Base-by-base conservation (phyloP, 2,888 invertebrate species). In the Sarcophaga carnaria region DNA sequence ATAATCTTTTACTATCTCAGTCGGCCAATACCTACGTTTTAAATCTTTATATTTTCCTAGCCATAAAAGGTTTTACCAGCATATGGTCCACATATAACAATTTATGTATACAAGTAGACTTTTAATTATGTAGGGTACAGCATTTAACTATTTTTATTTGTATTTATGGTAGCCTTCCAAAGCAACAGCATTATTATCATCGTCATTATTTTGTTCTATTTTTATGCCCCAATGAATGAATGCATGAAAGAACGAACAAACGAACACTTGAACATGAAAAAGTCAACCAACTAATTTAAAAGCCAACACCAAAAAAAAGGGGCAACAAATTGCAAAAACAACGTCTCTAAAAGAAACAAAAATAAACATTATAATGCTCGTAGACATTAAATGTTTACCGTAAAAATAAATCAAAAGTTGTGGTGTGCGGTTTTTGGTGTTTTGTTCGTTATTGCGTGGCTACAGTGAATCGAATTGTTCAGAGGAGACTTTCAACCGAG, bases 211-310 rank as follows among this genome's bases (percentile, higher is more conserved):
- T 59, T 25, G 49, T n/a, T 37, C 14, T 10, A 47, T 54, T 14
- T 54, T 54, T 54, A 17, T 14, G 54, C 54, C 4, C 54, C 54
- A 14, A 54, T 54, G 54, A 2, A 54, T 54, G 14, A 12, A 54
- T 60, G 8, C 25, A 10, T 49, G 27, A 22, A 27, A 47, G 49
- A 54, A 17, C 20, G 8, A 60, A 10, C 27, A 20, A 25, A 27
- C 47, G 54, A 49, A 79, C 37, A 45, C 25, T 67, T 66, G 3
- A 67, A 45, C 45, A 74, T 64, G 47, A 45, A 74, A 74, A 67
- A 74, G 74, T 80, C 80, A 80, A 80, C 10, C 62, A 80, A 74
- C 67, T 81, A 63, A 81, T 75, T 81, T 75, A 49, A 62, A 14
- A 81, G 27, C 80, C 54, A 14, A 54, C 17, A 54, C 17, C 14